Percentiles rank a stretch among this genome's conserved stretches.
These are phyloP conservation scores for Oryzias woworae DNA, from an alignment of 2,113 vertebrate species.

Conservation along the genomic window DNA sequence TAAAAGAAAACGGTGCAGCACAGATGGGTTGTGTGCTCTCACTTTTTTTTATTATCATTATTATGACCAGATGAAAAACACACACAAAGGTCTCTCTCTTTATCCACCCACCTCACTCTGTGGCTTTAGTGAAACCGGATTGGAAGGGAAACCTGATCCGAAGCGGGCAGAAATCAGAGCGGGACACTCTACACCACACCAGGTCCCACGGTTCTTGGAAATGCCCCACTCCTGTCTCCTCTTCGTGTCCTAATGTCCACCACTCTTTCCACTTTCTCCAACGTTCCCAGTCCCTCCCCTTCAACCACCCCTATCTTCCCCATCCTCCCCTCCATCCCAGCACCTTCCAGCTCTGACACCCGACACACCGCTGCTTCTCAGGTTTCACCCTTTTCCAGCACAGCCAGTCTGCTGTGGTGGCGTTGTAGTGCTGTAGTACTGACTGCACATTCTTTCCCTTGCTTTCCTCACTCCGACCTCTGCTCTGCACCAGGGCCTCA, in stretches of 20 bases:
- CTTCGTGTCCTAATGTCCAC: slow-evolving; percentile 52
- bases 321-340: slow-evolving; percentile 57
- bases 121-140: slow-evolving; percentile 70
- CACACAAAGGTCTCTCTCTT: slow-evolving; percentile 86
- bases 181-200: slow-evolving; percentile 95
- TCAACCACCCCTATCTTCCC: slow-evolving; percentile 60
- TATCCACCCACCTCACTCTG: slow-evolving; percentile 79
- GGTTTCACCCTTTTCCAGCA: slow-evolving; percentile 75
- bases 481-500: slow-evolving; percentile 71
- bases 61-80: slow-evolving; percentile 77
- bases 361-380: slow-evolving; percentile 66
- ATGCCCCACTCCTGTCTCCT: slow-evolving; percentile 79
- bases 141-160: slow-evolving; percentile 88
- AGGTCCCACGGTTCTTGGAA: slow-evolving; percentile 97
- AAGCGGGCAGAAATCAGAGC: slow-evolving; percentile 90
- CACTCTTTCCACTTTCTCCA: slow-evolving; percentile 46
- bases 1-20: slow-evolving; percentile 60
- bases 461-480: slow-evolving; percentile 74
- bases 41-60: slow-evolving; percentile 54
- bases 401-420: slow-evolving; percentile 70
- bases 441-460: slow-evolving; percentile 74
- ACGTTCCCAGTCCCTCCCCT: slow-evolving; percentile 42
- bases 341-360: slow-evolving; percentile 75
- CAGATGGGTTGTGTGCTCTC: slow-evolving; percentile 65
- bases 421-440: slow-evolving; percentile 69